These are phyloP conservation scores for Spodoptera litura DNA, from an alignment of 1,140 invertebrate genomes.

Conservation along the genomic window DNA sequence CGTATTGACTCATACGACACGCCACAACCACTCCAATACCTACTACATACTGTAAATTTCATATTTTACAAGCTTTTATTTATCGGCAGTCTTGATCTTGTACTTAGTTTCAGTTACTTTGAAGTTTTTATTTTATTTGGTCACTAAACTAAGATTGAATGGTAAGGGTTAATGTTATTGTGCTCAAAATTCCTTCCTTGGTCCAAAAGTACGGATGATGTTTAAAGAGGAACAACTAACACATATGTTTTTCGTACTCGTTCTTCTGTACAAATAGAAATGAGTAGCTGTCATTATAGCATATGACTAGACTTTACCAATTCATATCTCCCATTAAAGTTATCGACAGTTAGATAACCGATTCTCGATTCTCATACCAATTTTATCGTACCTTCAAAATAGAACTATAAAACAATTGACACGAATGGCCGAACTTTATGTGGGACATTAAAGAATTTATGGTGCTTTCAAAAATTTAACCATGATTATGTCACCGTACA, in stretches of 20 bases:
- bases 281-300: no score
- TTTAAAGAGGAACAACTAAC: no score
- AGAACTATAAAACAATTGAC: conserved; percentile 35
- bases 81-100: no score
- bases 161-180: no score
- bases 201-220: no score
- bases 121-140: no score
- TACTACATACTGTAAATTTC: neutral
- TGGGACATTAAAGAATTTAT: conserved; percentile 31
- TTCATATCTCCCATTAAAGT: conserved; percentile 1
- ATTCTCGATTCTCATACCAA: neutral
- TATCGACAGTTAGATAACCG: neutral
- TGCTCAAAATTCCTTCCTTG: no score
- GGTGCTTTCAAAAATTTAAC: conserved; percentile 30
- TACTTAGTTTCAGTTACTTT: no score
- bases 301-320: neutral
- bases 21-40: conserved; percentile 18
- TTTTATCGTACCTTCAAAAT: conserved; percentile 16
- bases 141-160: no score
- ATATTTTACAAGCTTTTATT: neutral
- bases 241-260: no score
- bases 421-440: conserved; percentile 32
- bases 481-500: conserved; percentile 39
- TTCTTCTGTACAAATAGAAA: no score
- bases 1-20: conserved; percentile 38